Base-by-base conservation (phyloP, 2,113 vertebrate genomes). In the Leptobrachium ailaonicum region DNA sequence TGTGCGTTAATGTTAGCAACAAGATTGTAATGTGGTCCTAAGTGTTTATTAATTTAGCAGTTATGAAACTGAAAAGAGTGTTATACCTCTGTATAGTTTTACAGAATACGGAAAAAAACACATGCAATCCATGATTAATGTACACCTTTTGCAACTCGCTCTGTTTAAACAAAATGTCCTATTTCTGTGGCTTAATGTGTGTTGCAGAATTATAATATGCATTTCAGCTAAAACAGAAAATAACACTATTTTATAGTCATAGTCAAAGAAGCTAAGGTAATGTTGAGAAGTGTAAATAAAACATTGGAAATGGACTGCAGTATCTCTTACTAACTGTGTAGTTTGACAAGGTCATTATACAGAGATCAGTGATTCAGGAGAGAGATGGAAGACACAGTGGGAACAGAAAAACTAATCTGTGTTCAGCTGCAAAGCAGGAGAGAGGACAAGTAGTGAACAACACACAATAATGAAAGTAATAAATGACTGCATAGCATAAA, bases 401-500 rank as follows among this genome's bases (percentile, higher is more conserved):
- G 62, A 50, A 44, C 11, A 64, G 60, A 66, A 64, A 66, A 66
- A 64, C 58, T 44, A 62, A 50, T 40, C 41, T 76, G 58, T 43
- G 9, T 32, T 76, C 58, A 47, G n/a, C 58, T 76, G 73, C 12
- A 76, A 66, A 14, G 56, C 6, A 43, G 73, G 44, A 60, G 42
- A 47, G 73, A 42, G 11, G 58, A 44, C 11, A n/a, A 7, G 41
- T 11, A 32, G 12, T 44, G 9, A 47, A 50, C 44, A 66, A 47
- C 44, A 66, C 32, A n/a, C 13, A 54, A 32, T 71, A 53, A 54
- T 53, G 50, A 53, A 71, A 32, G 47, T 53, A 71, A 71, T 71
- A 71, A 71, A 54, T 71, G 70, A 71, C 47, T 40, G 20, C 6
- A 71, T 9, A 54, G 70, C 70, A 45, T 71, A 54, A 53, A 71